A percentile compares a stretch with the other conserved stretches of the same genome.
phyloP scores from a whole-genome alignment of 2,888 invertebrate species.

The Criorhina ranunculi region DNA sequence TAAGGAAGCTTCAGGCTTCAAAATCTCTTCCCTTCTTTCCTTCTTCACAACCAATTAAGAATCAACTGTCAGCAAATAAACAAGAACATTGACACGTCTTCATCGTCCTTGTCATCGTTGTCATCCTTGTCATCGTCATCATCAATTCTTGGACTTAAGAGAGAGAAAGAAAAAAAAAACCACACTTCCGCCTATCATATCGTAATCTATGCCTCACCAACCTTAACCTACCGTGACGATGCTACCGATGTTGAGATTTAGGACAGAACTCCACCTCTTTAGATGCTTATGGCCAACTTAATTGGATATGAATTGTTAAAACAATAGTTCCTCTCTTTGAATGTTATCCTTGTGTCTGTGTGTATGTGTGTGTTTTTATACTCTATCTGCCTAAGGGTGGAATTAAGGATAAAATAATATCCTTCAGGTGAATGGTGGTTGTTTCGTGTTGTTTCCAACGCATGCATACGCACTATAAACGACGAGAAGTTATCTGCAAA shows the following conservation, averaged over 20 bases:
- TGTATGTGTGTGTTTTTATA: not conserved
- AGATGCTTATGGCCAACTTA: slow-evolving; percentile 27
- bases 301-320: slow-evolving; percentile 54
- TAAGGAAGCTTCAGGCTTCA: too few relatives aligned
- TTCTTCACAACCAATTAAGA: not conserved
- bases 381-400: not conserved
- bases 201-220: not conserved
- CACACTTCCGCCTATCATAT: too few relatives aligned
- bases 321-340: slow-evolving; percentile 16
- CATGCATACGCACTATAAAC: slow-evolving; percentile 4
- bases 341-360: not conserved
- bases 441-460: not conserved
- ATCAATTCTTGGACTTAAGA: too few relatives aligned
- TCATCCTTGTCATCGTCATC: not conserved
- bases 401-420: not conserved
- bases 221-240: not conserved
- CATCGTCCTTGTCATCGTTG: not conserved
- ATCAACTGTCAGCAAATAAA: slow-evolving; percentile 4
- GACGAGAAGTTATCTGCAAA: slow-evolving; percentile 16
- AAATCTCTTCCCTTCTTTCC: not conserved
- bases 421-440: not conserved
- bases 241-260: slow-evolving; percentile 4
- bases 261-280: not conserved
- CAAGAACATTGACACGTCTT: slow-evolving; percentile 9
- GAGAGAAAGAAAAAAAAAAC: too few relatives aligned